Conservation (phyloP, 2,888 invertebrate genomes). For the Leptinotarsa juncta region DNA sequence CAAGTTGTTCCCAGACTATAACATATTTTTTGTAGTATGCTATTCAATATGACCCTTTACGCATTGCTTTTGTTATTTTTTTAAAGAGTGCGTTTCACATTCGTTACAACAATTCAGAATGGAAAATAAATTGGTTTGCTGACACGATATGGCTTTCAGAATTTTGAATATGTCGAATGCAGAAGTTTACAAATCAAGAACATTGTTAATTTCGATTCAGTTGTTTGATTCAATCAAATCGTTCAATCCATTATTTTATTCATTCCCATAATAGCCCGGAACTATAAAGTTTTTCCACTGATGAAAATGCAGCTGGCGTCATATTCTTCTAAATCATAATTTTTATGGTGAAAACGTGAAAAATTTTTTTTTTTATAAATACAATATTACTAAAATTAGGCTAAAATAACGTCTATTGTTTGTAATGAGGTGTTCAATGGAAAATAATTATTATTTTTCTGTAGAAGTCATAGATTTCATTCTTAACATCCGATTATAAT, state of each 20-base stretch:
- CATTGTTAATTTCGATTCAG: not conserved
- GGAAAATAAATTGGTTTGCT: not conserved
- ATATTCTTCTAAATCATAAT: too few relatives aligned
- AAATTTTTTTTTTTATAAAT: too few relatives aligned
- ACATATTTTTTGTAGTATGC: not conserved
- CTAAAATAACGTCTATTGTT: too few relatives aligned
- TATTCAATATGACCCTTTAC: not conserved
- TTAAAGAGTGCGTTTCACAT: not conserved
- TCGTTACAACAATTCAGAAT: not conserved
- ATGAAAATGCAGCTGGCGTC: too few relatives aligned
- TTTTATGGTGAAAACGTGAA: too few relatives aligned
- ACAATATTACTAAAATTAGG: too few relatives aligned
- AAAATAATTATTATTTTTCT: too few relatives aligned
- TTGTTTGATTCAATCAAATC: not conserved
- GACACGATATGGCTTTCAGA: not conserved
- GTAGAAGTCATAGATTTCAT: too few relatives aligned
- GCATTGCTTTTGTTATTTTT: not conserved
- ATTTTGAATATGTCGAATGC: not conserved
- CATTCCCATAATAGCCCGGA: too few relatives aligned
- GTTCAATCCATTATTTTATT: not conserved
- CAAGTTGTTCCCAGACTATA: constrained; percentile 12
- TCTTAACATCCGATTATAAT: too few relatives aligned
- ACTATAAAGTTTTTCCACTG: too few relatives aligned
- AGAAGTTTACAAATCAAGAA: not conserved
- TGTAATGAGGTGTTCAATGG: too few relatives aligned